A percentile compares a stretch with the other conserved stretches of the same genome.
Conservation (phyloP, 2,797 vertebrate species). For the Sibirionetta formosa region DNA sequence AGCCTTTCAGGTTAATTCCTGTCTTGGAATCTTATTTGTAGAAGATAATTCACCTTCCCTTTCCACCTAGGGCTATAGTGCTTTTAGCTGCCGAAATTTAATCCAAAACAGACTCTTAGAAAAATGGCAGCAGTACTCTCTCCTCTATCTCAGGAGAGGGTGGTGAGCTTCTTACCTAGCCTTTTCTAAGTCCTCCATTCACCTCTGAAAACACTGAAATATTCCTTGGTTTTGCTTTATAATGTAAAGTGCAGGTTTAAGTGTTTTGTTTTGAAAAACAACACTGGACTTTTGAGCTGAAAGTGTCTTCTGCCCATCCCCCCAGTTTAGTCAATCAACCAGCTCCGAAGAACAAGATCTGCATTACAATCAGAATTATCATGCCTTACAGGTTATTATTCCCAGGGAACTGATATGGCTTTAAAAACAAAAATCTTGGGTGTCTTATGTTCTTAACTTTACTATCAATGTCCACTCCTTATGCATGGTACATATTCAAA, state of each 20-base stretch:
- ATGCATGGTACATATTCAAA: neutral
- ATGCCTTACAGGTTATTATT: neutral
- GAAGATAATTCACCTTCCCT: neutral
- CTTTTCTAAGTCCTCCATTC: neutral
- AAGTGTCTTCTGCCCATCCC: accelerated
- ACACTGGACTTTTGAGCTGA: neutral
- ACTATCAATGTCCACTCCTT: neutral
- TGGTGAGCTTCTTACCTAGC: neutral
- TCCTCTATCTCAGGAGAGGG: neutral
- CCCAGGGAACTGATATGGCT: neutral
- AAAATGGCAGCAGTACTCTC: neutral
- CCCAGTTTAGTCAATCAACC: neutral
- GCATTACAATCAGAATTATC: neutral
- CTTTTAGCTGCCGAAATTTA: neutral
- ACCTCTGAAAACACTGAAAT: neutral
- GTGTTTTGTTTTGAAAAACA: neutral
- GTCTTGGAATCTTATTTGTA: neutral
- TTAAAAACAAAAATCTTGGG: neutral
- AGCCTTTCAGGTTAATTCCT: neutral
- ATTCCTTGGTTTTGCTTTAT: neutral
- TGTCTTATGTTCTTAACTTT: neutral
- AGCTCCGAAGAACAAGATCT: neutral
- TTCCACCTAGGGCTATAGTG: neutral
- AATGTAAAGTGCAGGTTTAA: neutral
- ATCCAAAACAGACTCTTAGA: neutral